These are phyloP conservation scores for Eupithecia dodoneata DNA, from an alignment of 2,888 invertebrate species.

Conservation along the genomic window DNA sequence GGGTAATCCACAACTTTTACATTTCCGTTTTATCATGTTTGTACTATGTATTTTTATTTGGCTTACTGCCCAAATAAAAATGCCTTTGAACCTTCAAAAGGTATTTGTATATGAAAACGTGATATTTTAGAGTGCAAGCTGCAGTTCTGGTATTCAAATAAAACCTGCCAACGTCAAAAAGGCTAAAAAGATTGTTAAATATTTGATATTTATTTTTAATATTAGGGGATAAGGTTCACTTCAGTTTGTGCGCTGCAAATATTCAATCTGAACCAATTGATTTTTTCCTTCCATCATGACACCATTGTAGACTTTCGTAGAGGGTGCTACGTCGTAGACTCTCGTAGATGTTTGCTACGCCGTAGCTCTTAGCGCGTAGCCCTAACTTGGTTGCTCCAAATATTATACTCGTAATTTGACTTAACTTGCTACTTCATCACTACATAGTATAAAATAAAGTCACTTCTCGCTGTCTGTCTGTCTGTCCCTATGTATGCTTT, in stretches of 20 bases:
- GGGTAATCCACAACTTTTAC: neutral
- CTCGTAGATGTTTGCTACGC: conserved; percentile 2
- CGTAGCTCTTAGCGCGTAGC: neutral
- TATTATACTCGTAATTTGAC: too few relatives aligned
- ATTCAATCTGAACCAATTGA: neutral
- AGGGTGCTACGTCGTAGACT: conserved; percentile 7
- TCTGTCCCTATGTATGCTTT: too few relatives aligned
- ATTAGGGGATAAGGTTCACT: neutral
- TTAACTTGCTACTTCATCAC: too few relatives aligned
- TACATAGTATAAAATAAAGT: too few relatives aligned
- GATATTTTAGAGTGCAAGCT: neutral
- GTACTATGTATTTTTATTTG: neutral
- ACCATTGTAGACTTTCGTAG: neutral
- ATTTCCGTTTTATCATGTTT: neutral
- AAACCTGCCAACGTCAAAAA: neutral
- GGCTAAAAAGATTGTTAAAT: neutral
- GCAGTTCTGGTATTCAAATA: neutral
- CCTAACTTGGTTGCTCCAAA: neutral
- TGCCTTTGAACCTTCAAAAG: neutral
- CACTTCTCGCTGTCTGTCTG: too few relatives aligned
- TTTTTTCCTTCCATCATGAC: neutral
- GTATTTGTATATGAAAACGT: neutral
- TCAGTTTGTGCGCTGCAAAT: neutral
- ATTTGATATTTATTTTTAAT: neutral
- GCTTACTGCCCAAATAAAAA: conserved; percentile 2